Evolutionary conservation across 2,888 invertebrate genomes (phyloP), one percentile per base, ranked within the genome.

Genomic region (Hemaris fuciformis): DNA sequence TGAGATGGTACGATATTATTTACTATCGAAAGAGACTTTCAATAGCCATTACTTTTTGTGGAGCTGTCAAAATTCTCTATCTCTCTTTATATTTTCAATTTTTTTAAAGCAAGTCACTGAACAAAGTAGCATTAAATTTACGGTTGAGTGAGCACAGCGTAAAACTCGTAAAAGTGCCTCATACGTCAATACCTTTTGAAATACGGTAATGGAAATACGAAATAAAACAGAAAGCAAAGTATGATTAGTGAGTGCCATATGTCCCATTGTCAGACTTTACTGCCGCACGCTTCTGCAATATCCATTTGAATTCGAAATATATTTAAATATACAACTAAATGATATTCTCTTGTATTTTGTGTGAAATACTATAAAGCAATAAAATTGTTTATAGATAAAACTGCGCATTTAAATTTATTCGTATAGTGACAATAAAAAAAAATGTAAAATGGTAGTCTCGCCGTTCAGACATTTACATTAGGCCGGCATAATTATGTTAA

Each of bases 201-300:
- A 91, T 91, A 91, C 87, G 89, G 85, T 91, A 92, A 92, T 91
- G 91, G 91, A 92, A 91, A 92, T 91, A 86, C 86, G 90, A 89
- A 91, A 91, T 92, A 92, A 91, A 91, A 91, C 89, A 89, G 89
- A 91, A 91, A 90, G 90, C 90, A 92, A 89, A 91, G 89, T 91
- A 89, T 91, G 90, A 91, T 91, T 91, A 91, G 91, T 91, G 89
- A 88, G 86, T 85, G 88, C 88, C 85, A 82, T 85, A 87, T 77
- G 88, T 88, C 87, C 88, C 87, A 87, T 88, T 89, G 89, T 81
- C 85, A 80, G 81, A 82, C 74, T 89, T 89, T 90, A 91, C 87
- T 84, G 81, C 85, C 80, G 77, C 79, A 71, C 78, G 78, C 82
- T 78, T 71, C 76, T 75, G 82, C 77, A 77, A 77, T 82, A 85